A percentile compares a stretch with the other conserved stretches of the same genome.
phyloP scores from a whole-genome alignment of 2,113 vertebrate genomes.

The Riparia riparia region DNA sequence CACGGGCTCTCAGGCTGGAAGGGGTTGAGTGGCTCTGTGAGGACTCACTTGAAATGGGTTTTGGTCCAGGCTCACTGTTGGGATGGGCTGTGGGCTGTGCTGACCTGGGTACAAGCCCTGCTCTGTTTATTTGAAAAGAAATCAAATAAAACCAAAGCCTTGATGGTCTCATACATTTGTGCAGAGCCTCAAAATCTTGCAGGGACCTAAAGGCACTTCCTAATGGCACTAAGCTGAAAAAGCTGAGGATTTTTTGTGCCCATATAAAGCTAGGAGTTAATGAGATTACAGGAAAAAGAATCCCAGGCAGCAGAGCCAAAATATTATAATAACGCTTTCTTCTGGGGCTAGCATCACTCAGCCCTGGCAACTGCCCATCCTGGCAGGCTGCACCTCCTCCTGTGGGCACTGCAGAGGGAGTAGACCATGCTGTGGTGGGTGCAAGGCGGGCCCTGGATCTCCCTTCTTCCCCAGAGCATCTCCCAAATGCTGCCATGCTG shows the following conservation, averaged over 20 bases:
- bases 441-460: neutral
- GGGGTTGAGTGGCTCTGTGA: accelerated
- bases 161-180: neutral
- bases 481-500: neutral
- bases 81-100: neutral
- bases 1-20: accelerated
- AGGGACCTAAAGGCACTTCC: conserved; percentile 19
- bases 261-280: conserved; percentile 66
- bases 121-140: neutral
- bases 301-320: conserved; percentile 51
- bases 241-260: conserved; percentile 51
- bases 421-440: accelerated
- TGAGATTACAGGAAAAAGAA: conserved; percentile 55
- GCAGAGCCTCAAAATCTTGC: neutral
- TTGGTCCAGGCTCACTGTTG: neutral
- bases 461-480: neutral
- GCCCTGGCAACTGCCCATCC: neutral
- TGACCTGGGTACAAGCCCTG: neutral
- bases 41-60: neutral
- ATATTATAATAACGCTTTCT: conserved; percentile 60
- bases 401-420: neutral
- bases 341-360: conserved; percentile 58
- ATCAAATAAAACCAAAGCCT: neutral
- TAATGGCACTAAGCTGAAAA: conserved; percentile 30
- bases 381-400: conserved; percentile 5